A percentile compares a stretch with the other conserved stretches of the same genome.
Evolutionary conservation across 2,113 vertebrate genomes (phyloP).

Genomic region (Notechis scutatus): DNA sequence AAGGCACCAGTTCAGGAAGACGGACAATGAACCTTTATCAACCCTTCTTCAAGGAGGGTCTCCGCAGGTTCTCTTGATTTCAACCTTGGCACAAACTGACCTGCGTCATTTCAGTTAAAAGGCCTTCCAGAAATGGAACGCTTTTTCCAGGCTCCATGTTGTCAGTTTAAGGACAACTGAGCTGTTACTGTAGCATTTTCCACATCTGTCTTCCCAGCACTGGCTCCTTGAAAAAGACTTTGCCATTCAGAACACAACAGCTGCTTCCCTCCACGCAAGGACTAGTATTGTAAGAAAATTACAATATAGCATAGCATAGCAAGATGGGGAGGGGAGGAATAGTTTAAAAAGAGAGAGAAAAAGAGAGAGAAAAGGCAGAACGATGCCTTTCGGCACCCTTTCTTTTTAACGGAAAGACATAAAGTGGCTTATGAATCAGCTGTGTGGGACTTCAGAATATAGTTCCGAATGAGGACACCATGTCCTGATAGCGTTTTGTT

Average conservation of each 20-base stretch:
- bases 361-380: background rate
- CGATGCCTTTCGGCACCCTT: background rate
- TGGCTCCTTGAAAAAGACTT: background rate
- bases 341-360: background rate
- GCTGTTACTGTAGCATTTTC: background rate
- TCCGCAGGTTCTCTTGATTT: background rate
- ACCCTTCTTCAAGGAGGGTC: background rate
- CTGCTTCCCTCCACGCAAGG: slow-evolving; percentile 5
- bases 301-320: background rate
- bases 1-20: background rate
- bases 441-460: background rate
- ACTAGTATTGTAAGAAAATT: background rate
- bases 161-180: background rate
- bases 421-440: background rate
- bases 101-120: background rate
- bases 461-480: background rate
- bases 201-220: background rate
- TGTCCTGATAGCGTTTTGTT: background rate
- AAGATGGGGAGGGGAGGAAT: background rate
- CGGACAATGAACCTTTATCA: background rate
- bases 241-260: background rate
- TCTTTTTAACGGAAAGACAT: background rate
- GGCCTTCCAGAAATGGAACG: background rate
- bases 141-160: background rate
- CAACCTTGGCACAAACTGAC: background rate